Percentiles rank a stretch among this genome's conserved stretches.
Evolutionary conservation across 1,140 invertebrate species (phyloP).

Genomic region (Tenebrio molitor): DNA sequence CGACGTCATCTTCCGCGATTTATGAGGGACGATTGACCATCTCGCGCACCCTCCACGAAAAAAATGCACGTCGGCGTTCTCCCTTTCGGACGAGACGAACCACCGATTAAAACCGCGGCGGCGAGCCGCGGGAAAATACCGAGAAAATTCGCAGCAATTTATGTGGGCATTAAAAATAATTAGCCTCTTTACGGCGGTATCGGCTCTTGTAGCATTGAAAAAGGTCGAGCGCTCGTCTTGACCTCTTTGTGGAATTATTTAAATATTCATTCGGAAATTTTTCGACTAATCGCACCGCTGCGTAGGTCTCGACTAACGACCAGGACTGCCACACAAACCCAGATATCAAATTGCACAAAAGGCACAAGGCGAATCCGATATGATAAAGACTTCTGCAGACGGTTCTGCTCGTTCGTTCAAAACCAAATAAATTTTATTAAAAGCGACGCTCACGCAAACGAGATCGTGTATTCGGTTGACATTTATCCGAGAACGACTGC

Average conservation of each 20-base stretch:
- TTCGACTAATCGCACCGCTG: too few relatives aligned
- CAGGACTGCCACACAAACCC: too few relatives aligned
- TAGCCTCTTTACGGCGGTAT: not conserved
- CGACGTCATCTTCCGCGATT: conserved; percentile 8
- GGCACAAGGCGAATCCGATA: too few relatives aligned
- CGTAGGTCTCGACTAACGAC: too few relatives aligned
- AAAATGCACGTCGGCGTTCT: not conserved
- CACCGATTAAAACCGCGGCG: not conserved
- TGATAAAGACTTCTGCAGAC: too few relatives aligned
- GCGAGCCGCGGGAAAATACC: not conserved
- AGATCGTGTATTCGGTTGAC: too few relatives aligned
- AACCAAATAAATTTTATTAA: too few relatives aligned
- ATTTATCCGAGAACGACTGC: too few relatives aligned
- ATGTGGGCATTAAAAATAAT: not conserved
- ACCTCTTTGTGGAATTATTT: not conserved
- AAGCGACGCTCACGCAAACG: too few relatives aligned
- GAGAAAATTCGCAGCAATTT: not conserved
- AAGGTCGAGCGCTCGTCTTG: not conserved
- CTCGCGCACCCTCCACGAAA: not conserved
- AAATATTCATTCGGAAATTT: too few relatives aligned
- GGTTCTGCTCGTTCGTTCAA: too few relatives aligned
- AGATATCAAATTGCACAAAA: too few relatives aligned
- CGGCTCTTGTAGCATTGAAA: not conserved
- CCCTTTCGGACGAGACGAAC: not conserved
- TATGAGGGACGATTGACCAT: not conserved